Evolutionary conservation across 2,797 vertebrate species (phyloP), one percentile per base, ranked within the genome.

Genomic region (Trachops cirrhosus): DNA sequence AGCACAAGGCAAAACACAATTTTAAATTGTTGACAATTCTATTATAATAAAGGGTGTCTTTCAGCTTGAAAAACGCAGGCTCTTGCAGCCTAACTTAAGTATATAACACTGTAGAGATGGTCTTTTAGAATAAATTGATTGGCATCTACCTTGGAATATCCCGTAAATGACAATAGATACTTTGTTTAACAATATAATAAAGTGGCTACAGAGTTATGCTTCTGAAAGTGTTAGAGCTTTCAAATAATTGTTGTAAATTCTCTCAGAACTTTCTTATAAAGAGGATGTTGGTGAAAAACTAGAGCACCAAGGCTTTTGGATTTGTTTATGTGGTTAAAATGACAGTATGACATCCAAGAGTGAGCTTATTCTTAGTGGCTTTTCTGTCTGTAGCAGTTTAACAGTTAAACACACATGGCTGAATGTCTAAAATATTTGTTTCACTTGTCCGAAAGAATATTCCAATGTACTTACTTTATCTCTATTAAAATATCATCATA

Each of bases 31-130:
- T 78, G 78, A 46, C 16, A 91, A 75, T 22, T 87, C 1, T 71
- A 41, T 67, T 86, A 68, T 39, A 79, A 18, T 87, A 26, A 90
- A 85, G 54, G 22, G 34, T 87, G 96, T 46, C 75, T 78, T 80
- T 91, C n/a, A 82, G 19, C 82, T 54, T 93, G 32, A 95, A 97
- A 94, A 91, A 37, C 15, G 70, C 48, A 15, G 62, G 15, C 34
- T 41, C 54, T 84, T 71, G 48, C 44, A 85, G 68, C 87, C 68
- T 94, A 34, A 8, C 86, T 82, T 97, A 96, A 97, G 37, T 79
- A 88, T 34, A 41, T 54, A 88, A 92, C 3, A 93, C n/a, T 52
- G 75, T 29, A 91, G 26, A 52, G 44, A 86, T 70, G 9, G 32
- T 26, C 5, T 91, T 95, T 80, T 74, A 39, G 22, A 75, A 75